Evolutionary conservation across 2,888 invertebrate species (phyloP).

Genomic region (Ophonus ardosiacus): DNA sequence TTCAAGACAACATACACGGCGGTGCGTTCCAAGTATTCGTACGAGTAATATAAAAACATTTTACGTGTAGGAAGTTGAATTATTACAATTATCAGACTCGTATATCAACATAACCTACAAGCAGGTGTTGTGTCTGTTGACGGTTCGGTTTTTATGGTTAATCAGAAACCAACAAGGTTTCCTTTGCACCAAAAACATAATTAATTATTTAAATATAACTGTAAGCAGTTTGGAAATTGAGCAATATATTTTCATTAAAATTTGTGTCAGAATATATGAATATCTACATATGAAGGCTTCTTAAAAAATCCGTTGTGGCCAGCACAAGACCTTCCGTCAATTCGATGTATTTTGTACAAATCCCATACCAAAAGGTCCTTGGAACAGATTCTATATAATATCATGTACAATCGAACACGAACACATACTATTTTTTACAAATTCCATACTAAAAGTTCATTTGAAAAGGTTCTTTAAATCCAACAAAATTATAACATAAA

Average conservation of each 20-base stretch:
- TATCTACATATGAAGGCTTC: background rate
- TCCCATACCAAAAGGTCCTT: no score
- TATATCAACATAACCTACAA: conserved; percentile 14
- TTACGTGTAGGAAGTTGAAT: conserved; percentile 42
- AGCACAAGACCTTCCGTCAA: no score
- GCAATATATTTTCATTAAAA: conserved; percentile 32
- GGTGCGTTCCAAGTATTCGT: conserved; percentile 23
- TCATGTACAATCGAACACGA: no score
- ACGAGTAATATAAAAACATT: conserved; percentile 32
- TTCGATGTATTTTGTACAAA: no score
- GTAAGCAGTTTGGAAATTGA: conserved; percentile 20
- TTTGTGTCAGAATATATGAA: conserved; percentile 4
- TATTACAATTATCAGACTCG: conserved; percentile 47
- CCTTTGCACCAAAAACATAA: conserved; percentile 23
- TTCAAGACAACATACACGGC: background rate
- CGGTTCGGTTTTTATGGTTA: conserved; percentile 22
- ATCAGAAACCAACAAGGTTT: conserved; percentile 13
- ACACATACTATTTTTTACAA: no score
- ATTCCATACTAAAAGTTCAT: no score
- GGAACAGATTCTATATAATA: no score
- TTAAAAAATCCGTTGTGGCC: no score
- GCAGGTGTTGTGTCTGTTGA: conserved; percentile 23
- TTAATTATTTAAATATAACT: conserved; percentile 37
- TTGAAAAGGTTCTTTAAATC: no score
- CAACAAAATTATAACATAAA: no score